Conservation (phyloP, 2,797 vertebrate genomes). For the Petrocephalus schoutedeni region DNA sequence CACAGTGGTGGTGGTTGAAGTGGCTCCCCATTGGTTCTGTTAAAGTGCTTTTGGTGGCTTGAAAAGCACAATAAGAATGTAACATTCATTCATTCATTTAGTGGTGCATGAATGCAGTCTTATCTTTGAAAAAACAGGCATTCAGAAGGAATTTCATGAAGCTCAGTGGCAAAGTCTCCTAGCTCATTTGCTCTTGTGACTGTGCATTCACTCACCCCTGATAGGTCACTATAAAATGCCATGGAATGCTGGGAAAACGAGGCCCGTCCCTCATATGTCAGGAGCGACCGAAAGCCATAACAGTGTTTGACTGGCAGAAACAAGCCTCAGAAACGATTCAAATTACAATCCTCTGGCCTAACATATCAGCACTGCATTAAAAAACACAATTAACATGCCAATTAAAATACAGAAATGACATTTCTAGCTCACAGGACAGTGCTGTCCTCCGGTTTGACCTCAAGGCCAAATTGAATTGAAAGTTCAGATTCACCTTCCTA, state of each 20-base stretch:
- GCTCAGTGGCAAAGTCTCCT: neutral
- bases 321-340: neutral
- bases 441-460: neutral
- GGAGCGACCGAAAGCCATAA: neutral
- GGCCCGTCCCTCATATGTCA: neutral
- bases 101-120: neutral
- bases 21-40: no score
- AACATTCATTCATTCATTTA: neutral
- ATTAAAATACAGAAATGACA: neutral
- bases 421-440: neutral
- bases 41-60: no score
- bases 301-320: neutral
- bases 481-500: neutral
- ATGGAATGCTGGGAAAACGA: neutral
- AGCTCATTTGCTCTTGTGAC: neutral
- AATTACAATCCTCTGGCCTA: neutral
- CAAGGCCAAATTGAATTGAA: neutral
- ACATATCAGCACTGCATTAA: neutral
- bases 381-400: neutral
- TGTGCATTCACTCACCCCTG: neutral
- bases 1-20: no score
- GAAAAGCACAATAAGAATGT: no score
- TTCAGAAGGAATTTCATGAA: neutral
- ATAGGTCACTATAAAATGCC: no score
- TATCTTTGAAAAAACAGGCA: neutral